phyloP scores from a whole-genome alignment of 2,113 vertebrate species.

The Catharus minimus region DNA sequence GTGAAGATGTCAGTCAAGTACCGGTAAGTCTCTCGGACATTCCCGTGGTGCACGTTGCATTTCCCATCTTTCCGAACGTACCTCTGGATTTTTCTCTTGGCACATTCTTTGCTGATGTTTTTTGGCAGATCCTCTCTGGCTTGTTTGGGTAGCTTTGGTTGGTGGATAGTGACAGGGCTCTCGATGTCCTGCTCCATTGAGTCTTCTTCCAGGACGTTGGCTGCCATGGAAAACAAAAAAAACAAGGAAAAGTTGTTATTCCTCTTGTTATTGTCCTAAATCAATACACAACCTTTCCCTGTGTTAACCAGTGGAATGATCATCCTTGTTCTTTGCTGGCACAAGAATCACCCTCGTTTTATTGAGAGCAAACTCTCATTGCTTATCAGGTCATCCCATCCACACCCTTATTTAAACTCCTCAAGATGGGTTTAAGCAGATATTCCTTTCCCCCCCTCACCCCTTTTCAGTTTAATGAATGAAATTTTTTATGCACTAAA shows the following conservation, averaged over 20 bases:
- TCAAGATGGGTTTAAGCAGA: neutral
- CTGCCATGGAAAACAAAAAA: constrained; percentile 71
- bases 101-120: constrained; percentile 81
- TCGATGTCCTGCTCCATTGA: constrained; percentile 99
- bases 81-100: constrained; percentile 88
- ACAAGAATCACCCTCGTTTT: neutral
- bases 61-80: constrained; percentile 98
- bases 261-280: neutral
- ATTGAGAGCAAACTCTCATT: neutral
- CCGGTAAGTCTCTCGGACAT: constrained; percentile 94
- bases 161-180: constrained; percentile 87
- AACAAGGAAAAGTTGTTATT: constrained; percentile 52
- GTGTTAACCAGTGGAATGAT: neutral
- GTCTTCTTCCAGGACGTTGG: constrained; percentile 82
- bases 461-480: constrained; percentile 2
- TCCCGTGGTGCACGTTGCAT: constrained; percentile 97
- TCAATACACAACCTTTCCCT: neutral
- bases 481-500: neutral
- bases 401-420: neutral
- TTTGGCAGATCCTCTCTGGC: constrained; percentile 87
- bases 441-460: neutral
- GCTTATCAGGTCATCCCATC: neutral
- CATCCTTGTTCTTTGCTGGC: neutral
- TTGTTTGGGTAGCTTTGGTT: constrained; percentile 91
- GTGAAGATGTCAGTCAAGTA: constrained; percentile 98